Evolutionary conservation across 37 sponge, comb jelly and placozoan species (phyloP), one percentile per base, ranked within the genome.

Genomic region (Theonella swinhoei): DNA sequence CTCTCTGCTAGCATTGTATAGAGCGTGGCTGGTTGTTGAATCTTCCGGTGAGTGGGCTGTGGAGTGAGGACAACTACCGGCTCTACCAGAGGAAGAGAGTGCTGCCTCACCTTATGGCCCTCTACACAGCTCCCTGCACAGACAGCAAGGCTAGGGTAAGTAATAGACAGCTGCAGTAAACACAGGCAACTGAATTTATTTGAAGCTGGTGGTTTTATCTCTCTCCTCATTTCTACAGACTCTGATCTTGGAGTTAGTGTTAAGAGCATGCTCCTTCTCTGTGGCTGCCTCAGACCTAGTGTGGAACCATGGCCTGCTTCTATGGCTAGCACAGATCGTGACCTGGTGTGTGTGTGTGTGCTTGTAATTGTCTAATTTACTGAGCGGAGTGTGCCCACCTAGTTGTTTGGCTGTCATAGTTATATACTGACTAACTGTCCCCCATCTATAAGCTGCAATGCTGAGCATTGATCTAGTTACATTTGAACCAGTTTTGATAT

Each of bases 11-110:
- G 54, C 14, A 14, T 47, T 14, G 43, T 67, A 3, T 68, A 68
- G 63, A 89, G 75, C 79, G 85, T 59, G 54, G n/a, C 28, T 89
- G 90, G 90, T 74, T 89, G 42, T 32, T 89, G 39, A 79, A 72
- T 33, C 24, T 89, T 1, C 80, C 84, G 25, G 72, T 65, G 23
- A 85, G 83, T n/a, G 90, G 85, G 14, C 54, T 84, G 35, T 60
- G 83, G 47, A 63, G 75, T 41, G 85, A 78, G 61, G 68, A 79
- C 9, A 85, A 89, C 34, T 89, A 89, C 61, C 25, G 35, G 19
- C 65, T 84, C 39, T 89, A 80, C 76, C 77, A 47, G 34, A 89
- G 68, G 68, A 78, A 61, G 25, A 71, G 74, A 23, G 80, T 84
- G 30, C 62, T 84, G 25, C 59, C 85, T 17, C 66, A 68, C 28